Percentiles rank a stretch among this genome's conserved stretches.
phyloP scores from a whole-genome alignment of 2,113 vertebrate genomes.

The Pseudorhombus dupliciocellatus region DNA sequence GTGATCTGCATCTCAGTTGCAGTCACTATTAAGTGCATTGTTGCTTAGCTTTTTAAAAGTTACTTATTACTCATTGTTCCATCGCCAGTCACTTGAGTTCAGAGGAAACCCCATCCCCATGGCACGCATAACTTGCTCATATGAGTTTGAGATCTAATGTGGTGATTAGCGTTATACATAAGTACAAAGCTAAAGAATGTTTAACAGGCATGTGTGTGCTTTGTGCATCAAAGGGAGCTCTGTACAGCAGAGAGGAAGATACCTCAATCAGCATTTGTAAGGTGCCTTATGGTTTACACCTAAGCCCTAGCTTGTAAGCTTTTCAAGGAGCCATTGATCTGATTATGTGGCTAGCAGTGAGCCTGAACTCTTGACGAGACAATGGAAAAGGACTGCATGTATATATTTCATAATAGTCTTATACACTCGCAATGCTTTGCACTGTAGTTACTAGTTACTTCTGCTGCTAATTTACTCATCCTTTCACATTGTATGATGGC shows the following conservation, averaged over 20 bases:
- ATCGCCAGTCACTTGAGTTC: neutral
- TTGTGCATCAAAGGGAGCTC: conserved; percentile 59
- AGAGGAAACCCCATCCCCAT: conserved; percentile 22
- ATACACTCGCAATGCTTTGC: conserved; percentile 13
- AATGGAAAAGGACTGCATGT: neutral
- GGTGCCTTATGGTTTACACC: conserved; percentile 45
- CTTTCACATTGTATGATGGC: neutral
- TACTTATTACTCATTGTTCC: neutral
- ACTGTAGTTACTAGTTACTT: neutral
- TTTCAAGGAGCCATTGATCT: conserved; percentile 61
- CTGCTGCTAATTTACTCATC: neutral
- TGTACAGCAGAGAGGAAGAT: conserved; percentile 52
- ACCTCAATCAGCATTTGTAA: conserved; percentile 41
- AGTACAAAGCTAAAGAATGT: conserved; percentile 42
- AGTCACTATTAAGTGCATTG: neutral
- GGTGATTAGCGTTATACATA: conserved; percentile 35
- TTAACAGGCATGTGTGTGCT: conserved; percentile 50
- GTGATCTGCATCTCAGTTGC: neutral
- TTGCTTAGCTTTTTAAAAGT: too few species aligned
- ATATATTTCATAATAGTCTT: neutral
- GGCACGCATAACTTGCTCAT: conserved; percentile 6
- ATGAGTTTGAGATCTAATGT: conserved; percentile 33
- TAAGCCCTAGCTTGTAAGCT: conserved; percentile 58
- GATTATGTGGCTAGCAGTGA: conserved; percentile 54
- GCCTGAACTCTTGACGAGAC: conserved; percentile 19